A percentile compares a stretch with the other conserved stretches of the same genome.
Conservation (phyloP, 2,113 vertebrate genomes). For the Tychaedon coryphoeus region DNA sequence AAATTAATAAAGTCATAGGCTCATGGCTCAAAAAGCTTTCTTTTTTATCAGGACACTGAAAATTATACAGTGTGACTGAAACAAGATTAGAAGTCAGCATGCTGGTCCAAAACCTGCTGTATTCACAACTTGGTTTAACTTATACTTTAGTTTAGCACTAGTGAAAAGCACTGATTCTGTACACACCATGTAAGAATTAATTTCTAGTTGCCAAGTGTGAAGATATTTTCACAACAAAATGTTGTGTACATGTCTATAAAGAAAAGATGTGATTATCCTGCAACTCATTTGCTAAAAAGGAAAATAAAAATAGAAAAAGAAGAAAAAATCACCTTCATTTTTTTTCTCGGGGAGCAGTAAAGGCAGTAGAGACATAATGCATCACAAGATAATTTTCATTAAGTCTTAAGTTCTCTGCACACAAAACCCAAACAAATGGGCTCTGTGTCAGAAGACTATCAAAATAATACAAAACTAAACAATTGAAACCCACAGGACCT, state of each 20-base stretch:
- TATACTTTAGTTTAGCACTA: neutral
- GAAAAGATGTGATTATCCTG: neutral
- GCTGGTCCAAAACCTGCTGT: neutral
- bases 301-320: neutral
- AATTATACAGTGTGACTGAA: neutral
- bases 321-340: neutral
- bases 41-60: neutral
- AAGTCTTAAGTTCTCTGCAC: neutral
- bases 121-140: neutral
- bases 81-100: neutral
- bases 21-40: neutral
- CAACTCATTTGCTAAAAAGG: neutral
- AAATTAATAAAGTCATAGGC: neutral
- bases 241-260: neutral
- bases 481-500: neutral
- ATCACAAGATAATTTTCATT: neutral
- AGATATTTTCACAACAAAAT: neutral
- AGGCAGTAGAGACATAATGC: neutral
- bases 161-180: neutral
- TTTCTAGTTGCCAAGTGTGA: neutral
- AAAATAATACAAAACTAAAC: neutral
- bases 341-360: neutral
- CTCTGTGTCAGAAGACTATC: neutral
- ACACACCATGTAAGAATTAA: neutral
- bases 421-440: neutral